Percentiles rank a stretch among this genome's conserved stretches.
phyloP scores from a whole-genome alignment of 53 echinoderm and acorn worm genomes.

The Apostichopus leukothele region DNA sequence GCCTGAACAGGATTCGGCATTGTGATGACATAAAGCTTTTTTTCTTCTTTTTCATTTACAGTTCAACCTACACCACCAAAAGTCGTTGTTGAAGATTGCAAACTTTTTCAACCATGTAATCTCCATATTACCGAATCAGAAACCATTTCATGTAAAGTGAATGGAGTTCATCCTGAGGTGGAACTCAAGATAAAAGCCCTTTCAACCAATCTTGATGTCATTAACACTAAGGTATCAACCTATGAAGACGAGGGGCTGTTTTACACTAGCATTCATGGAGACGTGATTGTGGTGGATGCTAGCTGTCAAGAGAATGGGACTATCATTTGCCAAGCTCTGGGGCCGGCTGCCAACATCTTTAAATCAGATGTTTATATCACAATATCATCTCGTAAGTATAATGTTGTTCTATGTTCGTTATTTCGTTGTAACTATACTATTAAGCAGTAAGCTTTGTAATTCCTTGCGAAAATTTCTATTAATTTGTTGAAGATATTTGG shows the following conservation, averaged over 20 bases:
- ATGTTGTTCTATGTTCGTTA: no score
- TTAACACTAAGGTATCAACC: background rate
- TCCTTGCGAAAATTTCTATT: no score
- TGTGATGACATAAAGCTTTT: no score
- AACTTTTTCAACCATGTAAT: background rate
- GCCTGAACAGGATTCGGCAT: no score
- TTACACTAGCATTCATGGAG: background rate
- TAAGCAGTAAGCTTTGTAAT: no score
- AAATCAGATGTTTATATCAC: background rate
- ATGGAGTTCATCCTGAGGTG: background rate
- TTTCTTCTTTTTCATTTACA: background rate
- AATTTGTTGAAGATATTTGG: no score
- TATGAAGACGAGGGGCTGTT: background rate
- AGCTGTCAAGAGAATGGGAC: background rate
- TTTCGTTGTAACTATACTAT: no score
- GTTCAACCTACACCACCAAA: background rate
- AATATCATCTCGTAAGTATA: background rate
- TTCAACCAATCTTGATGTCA: background rate
- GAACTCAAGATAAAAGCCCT: background rate
- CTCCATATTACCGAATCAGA: background rate
- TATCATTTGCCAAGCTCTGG: background rate
- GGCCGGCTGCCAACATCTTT: background rate
- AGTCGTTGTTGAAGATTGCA: background rate
- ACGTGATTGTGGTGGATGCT: background rate
- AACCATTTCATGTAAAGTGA: background rate